Evolutionary conservation across 2,797 vertebrate genomes (phyloP).

Genomic region (Cercopithecus hamlyni): DNA sequence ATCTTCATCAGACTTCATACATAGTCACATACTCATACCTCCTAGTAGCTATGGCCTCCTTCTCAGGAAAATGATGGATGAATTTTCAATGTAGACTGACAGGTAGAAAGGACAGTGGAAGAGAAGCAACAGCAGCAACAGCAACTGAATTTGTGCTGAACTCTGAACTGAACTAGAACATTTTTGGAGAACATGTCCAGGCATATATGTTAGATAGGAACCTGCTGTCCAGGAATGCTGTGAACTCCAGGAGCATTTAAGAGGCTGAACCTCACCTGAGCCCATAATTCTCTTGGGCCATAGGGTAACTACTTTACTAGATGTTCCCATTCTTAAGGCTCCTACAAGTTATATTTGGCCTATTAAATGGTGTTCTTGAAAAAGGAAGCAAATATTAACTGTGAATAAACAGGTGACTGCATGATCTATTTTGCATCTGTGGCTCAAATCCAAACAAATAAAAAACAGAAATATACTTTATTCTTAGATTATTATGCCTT

Average conservation of each 20-base stretch:
- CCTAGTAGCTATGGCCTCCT: not conserved
- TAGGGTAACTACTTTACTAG: not conserved
- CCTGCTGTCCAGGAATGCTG: not conserved
- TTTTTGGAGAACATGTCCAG: not conserved
- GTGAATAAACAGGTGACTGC: not conserved
- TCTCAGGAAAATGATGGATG: not conserved
- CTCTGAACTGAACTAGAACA: not conserved
- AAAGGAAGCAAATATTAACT: slow-evolving; percentile 21
- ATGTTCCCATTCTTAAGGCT: not conserved
- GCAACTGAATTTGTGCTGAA: not conserved
- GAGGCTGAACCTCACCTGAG: not conserved
- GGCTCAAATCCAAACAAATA: not conserved
- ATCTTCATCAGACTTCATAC: not conserved
- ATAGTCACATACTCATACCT: not conserved
- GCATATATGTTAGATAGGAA: not conserved
- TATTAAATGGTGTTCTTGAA: not conserved
- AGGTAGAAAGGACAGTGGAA: not conserved
- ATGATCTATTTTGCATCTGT: not conserved
- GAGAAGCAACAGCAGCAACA: not conserved
- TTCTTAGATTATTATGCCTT: not conserved
- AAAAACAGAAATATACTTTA: not conserved
- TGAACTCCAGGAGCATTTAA: not conserved
- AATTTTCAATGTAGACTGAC: not conserved
- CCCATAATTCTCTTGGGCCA: not conserved
- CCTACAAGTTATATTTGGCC: not conserved